phyloP scores from a whole-genome alignment of 1,140 invertebrate species.

The Drosophila willistoni region DNA sequence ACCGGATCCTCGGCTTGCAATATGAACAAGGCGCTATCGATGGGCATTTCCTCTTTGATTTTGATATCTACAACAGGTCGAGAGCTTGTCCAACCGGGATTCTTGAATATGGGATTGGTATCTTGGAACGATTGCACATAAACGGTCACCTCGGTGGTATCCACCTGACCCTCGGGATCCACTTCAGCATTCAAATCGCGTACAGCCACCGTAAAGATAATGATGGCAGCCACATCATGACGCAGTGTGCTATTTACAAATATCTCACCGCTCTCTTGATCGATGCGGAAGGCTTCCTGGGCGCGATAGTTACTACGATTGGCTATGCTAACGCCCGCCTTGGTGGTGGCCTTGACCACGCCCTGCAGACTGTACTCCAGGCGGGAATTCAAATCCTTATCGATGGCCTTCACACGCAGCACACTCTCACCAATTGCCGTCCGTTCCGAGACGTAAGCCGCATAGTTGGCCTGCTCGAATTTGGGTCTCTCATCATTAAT shows the following conservation, averaged over 20 bases:
- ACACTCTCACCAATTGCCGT: conserved; percentile 87
- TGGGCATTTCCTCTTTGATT: conserved; percentile 90
- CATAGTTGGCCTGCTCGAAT: conserved; percentile 87
- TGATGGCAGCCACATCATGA: conserved; percentile 91
- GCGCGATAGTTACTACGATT: conserved; percentile 86
- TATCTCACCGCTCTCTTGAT: conserved; percentile 88
- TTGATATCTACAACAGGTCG: conserved; percentile 88
- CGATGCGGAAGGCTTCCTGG: conserved; percentile 88
- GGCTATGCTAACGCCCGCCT: conserved; percentile 88
- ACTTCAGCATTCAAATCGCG: conserved; percentile 88
- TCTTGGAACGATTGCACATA: conserved; percentile 92
- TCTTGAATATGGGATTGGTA: conserved; percentile 90
- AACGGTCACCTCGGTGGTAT: conserved; percentile 88
- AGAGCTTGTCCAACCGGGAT: conserved; percentile 87
- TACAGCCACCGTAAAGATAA: conserved; percentile 90
- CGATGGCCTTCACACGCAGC: conserved; percentile 86
- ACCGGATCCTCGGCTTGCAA: conserved; percentile 90
- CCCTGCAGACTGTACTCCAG: conserved; percentile 88
- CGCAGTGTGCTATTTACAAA: conserved; percentile 88
- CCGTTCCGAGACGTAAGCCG: conserved; percentile 89
- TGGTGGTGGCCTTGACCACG: conserved; percentile 89
- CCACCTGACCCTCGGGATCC: conserved; percentile 87
- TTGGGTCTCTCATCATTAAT: conserved; percentile 93
- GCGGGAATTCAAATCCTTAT: conserved; percentile 88
- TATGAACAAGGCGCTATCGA: conserved; percentile 90